A percentile compares a stretch with the other conserved stretches of the same genome.
Evolutionary conservation across 2,113 vertebrate species (phyloP).

Genomic region (Hypanus sabinus): DNA sequence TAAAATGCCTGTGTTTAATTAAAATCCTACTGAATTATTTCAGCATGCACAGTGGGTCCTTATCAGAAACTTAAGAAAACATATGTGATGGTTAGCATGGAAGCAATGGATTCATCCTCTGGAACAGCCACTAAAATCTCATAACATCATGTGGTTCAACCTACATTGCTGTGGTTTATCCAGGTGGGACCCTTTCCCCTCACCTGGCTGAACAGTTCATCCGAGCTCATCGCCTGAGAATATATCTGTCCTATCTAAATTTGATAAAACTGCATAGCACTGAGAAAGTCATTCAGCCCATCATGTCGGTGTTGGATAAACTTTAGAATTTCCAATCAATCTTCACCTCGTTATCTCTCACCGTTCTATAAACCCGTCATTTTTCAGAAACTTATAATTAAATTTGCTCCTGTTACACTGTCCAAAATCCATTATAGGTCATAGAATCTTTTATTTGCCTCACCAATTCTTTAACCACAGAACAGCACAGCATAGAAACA

Average conservation of each 20-base stretch:
- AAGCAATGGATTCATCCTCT: background rate
- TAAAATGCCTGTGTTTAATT: constrained; percentile 32
- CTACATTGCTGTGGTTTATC: background rate
- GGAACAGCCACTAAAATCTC: background rate
- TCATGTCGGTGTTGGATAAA: background rate
- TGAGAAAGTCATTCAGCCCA: background rate
- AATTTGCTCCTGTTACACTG: too few relatives aligned
- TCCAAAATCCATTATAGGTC: too few relatives aligned
- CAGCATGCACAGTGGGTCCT: background rate
- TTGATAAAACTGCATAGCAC: background rate
- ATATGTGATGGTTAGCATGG: background rate
- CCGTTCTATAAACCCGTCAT: too few relatives aligned
- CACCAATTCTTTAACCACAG: too few relatives aligned
- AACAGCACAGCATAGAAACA: too few relatives aligned
- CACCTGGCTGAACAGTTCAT: background rate
- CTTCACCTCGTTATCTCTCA: too few relatives aligned
- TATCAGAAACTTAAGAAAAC: constrained; percentile 24
- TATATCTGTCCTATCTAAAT: background rate
- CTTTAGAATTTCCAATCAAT: background rate
- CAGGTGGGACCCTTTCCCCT: too few relatives aligned
- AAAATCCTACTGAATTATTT: constrained; percentile 21
- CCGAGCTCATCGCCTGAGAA: background rate
- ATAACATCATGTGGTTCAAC: background rate
- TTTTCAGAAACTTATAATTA: too few relatives aligned
- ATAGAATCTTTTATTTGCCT: too few relatives aligned